These are phyloP conservation scores for Diarsia dahlii DNA, from an alignment of 2,888 invertebrate genomes.

Conservation along the genomic window DNA sequence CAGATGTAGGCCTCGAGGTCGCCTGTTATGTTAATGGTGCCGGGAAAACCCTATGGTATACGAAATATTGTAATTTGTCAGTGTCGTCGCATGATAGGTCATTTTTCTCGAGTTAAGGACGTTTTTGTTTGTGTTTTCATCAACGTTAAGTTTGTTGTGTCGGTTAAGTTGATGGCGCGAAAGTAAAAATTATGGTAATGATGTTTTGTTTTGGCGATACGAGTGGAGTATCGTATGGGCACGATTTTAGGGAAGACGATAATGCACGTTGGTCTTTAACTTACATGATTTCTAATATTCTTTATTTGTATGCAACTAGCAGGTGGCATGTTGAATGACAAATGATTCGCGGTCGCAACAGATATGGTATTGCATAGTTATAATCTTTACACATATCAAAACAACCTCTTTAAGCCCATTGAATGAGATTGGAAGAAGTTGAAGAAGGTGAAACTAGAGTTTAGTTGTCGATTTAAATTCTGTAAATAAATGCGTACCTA, in stretches of 20 bases:
- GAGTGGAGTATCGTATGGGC: background rate
- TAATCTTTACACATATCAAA: background rate
- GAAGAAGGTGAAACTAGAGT: too few relatives aligned
- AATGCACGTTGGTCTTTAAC: background rate
- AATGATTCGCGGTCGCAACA: too few relatives aligned
- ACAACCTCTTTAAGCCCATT: background rate
- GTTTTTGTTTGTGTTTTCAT: constrained; percentile 65
- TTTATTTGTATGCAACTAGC: too few relatives aligned
- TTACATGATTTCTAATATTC: background rate
- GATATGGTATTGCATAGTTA: background rate
- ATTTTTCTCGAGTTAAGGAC: constrained; percentile 74
- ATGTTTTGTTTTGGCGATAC: background rate
- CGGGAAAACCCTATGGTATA: constrained; percentile 84
- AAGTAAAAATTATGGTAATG: constrained; percentile 17
- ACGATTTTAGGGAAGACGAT: background rate
- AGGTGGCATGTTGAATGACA: too few relatives aligned
- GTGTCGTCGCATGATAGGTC: constrained; percentile 78
- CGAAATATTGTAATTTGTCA: constrained; percentile 85
- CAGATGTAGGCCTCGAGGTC: constrained; percentile 88
- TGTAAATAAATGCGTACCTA: background rate
- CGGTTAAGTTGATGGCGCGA: constrained; percentile 45
- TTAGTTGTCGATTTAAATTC: background rate
- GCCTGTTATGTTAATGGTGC: constrained; percentile 86
- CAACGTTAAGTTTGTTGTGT: constrained; percentile 47
- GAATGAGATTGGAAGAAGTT: too few relatives aligned